Conservation (phyloP, 2,797 vertebrate species). For the Argya squamiceps region DNA sequence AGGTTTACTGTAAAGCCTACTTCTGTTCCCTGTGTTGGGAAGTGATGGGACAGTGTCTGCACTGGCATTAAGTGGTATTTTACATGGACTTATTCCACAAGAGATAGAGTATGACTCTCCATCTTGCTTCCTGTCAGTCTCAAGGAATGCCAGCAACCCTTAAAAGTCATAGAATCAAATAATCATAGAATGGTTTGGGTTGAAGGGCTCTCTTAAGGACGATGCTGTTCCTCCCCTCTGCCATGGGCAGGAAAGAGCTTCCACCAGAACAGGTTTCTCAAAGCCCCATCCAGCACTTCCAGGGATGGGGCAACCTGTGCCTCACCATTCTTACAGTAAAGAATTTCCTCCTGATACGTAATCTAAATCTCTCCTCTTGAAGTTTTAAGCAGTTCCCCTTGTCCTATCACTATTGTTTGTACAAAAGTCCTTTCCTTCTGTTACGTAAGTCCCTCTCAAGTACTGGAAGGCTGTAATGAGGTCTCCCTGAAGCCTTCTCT, state of each 20-base stretch:
- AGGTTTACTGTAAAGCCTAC: not conserved
- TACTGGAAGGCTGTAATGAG: not conserved
- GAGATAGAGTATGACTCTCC: not conserved
- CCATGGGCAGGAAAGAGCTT: not conserved
- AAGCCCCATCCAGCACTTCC: not conserved
- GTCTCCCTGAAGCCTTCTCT: not conserved
- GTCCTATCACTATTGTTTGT: not conserved
- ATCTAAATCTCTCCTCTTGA: not conserved
- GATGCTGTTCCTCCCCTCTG: not conserved
- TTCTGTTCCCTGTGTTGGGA: not conserved
- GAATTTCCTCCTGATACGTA: not conserved
- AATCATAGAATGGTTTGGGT: not conserved
- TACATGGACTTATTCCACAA: not conserved
- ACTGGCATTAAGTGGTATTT: not conserved
- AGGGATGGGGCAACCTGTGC: not conserved
- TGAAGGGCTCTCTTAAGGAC: not conserved
- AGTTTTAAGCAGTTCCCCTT: not conserved
- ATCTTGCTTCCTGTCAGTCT: not conserved
- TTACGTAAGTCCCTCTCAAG: not conserved
- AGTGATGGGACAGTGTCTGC: not conserved
- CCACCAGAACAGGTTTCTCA: not conserved
- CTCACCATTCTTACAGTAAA: not conserved
- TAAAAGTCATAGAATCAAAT: not conserved
- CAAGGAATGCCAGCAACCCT: not conserved
- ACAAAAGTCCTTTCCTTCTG: not conserved